Base-by-base conservation (phyloP, 2,888 invertebrate species). In the Amiota mariae region DNA sequence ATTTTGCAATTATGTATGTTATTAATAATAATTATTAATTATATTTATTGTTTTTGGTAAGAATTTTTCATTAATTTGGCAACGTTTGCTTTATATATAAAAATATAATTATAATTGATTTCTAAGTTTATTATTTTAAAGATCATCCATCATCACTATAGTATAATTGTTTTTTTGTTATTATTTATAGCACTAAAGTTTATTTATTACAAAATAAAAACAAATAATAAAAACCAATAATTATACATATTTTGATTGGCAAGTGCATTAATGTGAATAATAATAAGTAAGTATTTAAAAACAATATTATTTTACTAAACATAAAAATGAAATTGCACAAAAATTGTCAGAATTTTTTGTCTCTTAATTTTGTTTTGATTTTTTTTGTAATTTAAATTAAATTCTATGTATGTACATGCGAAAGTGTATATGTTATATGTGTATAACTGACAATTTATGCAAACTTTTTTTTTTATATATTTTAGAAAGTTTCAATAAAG, bases 181-280 rank as follows among this genome's bases (percentile, higher is more conserved):
- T 36, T 36, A 36, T 36, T 24, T 24, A 24, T 36, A 36, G 36
- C 36, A 36, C 36, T 36, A 36, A 2, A 36, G 2, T 36, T 36
- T 36, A 13, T 15, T 67, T 9, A 18, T 49, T 10, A 48, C 12
- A 8, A 64, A 64, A 64, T 8, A 67, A 56, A 70, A 47, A 24
- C 15, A 61, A 48, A 71, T 59, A 57, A 18, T 48, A 70, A 56
- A 36, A 24, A 47, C 3, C 8, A 24, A 2, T 72, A 74, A 36
- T 6, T 36, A 36, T 4, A 36, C 8, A 6, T 36, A 36, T 36
- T 36, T 36, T 36, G 13, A 77, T 70, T 74, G 73, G 73, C 67
- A 75, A 73, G 75, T 36, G 20, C 75, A 80, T 76, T 76, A 73
- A 12, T 66, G 54, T 63, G 6, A 36, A 36, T 36, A 36, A 36